phyloP scores from a whole-genome alignment of 1,140 invertebrate species.

The Drosophila punjabiensis region DNA sequence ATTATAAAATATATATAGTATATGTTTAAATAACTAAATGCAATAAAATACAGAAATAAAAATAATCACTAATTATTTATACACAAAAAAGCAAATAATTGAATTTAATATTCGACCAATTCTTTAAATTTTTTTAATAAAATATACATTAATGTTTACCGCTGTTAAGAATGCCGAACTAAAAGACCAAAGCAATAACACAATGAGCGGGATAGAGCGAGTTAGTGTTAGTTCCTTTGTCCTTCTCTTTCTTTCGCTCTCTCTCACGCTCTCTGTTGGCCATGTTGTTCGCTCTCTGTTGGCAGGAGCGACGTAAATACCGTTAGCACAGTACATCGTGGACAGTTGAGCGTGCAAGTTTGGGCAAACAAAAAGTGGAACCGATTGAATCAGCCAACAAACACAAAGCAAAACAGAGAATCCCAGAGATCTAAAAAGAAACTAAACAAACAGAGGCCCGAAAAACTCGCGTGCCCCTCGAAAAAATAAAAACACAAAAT shows the following conservation, averaged over 20 bases:
- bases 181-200: slow-evolving; percentile 7
- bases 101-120: not conserved
- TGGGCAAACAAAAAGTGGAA: slow-evolving; percentile 32
- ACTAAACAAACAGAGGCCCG: slow-evolving; percentile 24
- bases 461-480: not conserved
- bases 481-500: slow-evolving; percentile 45
- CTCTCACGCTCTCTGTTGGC: slow-evolving; percentile 18
- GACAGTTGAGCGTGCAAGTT: slow-evolving; percentile 79
- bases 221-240: slow-evolving; percentile 1
- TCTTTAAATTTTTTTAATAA: not conserved
- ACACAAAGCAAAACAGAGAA: slow-evolving; percentile 46
- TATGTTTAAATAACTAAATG: no score
- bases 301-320: slow-evolving; percentile 64
- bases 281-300: slow-evolving; percentile 34
- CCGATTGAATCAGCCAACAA: slow-evolving; percentile 27
- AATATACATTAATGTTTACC: not conserved
- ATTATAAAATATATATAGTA: no score
- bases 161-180: slow-evolving; percentile 13
- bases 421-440: slow-evolving; percentile 14
- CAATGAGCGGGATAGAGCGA: slow-evolving; percentile 1
- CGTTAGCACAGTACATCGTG: slow-evolving; percentile 77
- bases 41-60: no score
- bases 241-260: slow-evolving; percentile 3
- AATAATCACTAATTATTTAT: no score
- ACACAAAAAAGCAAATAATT: no score